Evolutionary conservation across 2,888 invertebrate genomes (phyloP).

Genomic region (Troilus luridus): DNA sequence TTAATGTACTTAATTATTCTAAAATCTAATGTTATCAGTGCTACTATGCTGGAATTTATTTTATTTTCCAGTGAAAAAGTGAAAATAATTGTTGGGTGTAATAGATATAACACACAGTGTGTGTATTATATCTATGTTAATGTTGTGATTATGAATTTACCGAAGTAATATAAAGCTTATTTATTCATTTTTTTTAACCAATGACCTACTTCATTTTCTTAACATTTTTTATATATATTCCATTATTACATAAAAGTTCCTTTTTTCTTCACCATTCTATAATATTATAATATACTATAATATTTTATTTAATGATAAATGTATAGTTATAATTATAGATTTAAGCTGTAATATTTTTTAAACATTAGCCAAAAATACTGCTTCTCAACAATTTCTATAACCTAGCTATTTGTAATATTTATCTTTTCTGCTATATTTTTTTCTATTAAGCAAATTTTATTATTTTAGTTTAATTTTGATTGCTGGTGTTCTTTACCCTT

Average conservation of each 20-base stretch:
- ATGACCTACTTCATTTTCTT: background rate
- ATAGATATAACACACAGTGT: too few relatives aligned
- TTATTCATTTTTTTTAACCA: background rate
- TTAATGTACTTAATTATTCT: conserved; percentile 37
- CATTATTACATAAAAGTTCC: background rate
- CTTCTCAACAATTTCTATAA: background rate
- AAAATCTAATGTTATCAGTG: too few relatives aligned
- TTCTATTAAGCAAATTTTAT: too few relatives aligned
- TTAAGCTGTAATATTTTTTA: background rate
- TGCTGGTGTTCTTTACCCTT: background rate
- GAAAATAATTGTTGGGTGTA: too few relatives aligned
- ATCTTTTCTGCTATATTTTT: too few relatives aligned
- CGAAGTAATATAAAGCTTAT: too few relatives aligned
- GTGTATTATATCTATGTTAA: too few relatives aligned
- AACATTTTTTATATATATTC: background rate
- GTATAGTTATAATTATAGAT: background rate
- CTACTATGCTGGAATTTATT: too few relatives aligned
- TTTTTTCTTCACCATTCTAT: background rate
- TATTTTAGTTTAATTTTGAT: too few relatives aligned
- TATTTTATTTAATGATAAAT: background rate
- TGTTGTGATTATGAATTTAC: background rate
- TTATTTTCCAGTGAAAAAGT: too few relatives aligned
- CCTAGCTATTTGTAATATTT: too few relatives aligned
- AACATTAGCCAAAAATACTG: background rate
- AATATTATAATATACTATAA: too few relatives aligned